Conservation (phyloP, 2,797 vertebrate species). For the Diplodus puntazzo region DNA sequence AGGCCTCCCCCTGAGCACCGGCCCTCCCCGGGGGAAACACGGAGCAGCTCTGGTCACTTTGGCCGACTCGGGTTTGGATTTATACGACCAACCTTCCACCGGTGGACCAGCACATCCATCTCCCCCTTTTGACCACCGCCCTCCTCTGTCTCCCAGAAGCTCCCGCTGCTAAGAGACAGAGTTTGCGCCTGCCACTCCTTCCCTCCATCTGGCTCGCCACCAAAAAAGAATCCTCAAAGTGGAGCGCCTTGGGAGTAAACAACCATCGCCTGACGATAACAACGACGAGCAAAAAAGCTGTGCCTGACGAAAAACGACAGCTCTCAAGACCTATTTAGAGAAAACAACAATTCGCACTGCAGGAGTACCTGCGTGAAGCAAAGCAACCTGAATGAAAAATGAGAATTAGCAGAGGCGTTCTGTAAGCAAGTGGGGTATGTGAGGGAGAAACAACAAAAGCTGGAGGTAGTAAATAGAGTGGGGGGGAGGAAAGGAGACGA, state of each 20-base stretch:
- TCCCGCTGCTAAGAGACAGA: slow-evolving; percentile 70
- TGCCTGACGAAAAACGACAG: slow-evolving; percentile 36
- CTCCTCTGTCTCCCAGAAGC: slow-evolving; percentile 57
- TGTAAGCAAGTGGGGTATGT: slow-evolving; percentile 22
- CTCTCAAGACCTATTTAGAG: slow-evolving; percentile 65
- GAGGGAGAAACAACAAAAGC: slow-evolving; percentile 54
- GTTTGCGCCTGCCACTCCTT: slow-evolving; percentile 57
- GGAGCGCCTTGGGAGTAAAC: slow-evolving; percentile 69
- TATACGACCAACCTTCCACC: slow-evolving; percentile 67
- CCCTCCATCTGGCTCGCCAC: slow-evolving; percentile 62
- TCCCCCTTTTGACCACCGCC: slow-evolving; percentile 42
- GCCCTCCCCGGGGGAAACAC: slow-evolving; percentile 43
- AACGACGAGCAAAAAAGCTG: slow-evolving; percentile 22
- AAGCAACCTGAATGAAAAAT: slow-evolving; percentile 61
- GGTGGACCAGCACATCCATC: slow-evolving; percentile 73
- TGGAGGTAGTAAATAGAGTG: slow-evolving; percentile 23
- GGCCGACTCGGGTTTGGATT: slow-evolving; percentile 62
- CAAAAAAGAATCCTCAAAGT: slow-evolving; percentile 49
- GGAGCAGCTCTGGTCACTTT: slow-evolving; percentile 53
- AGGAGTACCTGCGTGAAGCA: slow-evolving; percentile 51
- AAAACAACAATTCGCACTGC: slow-evolving; percentile 68
- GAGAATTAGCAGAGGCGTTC: slow-evolving; percentile 60
- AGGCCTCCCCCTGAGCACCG: slow-evolving; percentile 44
- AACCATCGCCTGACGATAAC: slow-evolving; percentile 65
- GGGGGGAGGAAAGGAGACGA: neutral